Base-by-base conservation (phyloP, 2,888 invertebrate species). In the Epinotia brunnichana region DNA sequence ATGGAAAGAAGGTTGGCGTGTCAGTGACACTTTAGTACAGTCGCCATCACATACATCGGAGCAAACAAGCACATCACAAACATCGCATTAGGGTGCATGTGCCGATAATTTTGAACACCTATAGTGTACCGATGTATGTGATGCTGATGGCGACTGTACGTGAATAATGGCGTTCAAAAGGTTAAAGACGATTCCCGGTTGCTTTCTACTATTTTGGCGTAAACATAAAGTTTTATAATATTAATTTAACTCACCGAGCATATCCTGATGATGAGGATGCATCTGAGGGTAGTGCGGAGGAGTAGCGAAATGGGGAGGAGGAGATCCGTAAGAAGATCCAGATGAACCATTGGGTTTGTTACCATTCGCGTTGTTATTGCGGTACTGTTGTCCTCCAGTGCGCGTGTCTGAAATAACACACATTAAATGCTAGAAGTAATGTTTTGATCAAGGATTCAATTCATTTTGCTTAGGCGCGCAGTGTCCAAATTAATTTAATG, bases 241-340 rank as follows among this genome's bases (percentile, higher is more conserved):
- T 13, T 21, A 2, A 57, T 61, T 44, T 66, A 21, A 54, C 84
- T 84, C 81, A 92, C 92, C 90, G 69, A 92, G 86, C 91, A 93
- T 92, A 81, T 91, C 94, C 82, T 92, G 93, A 82, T 87, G 91
- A 81, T 92, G 94, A 78, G 91, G 93, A 78, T 94, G 94, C 86
- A 92, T 91, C 78, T 91, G 91, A 5, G 90, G 88, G 78, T 90
- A 92, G 77, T 92, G 92, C 29, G 91, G 88, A 53, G 91, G 90
- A 24, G 91, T 88, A 70, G 92, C 90, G 76, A 90, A 92, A 78
- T 92, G 94, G 15, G 93, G 92, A 63, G 93, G 94, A n/a, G 92
- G 93, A 9, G 93, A 93, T 62, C 93, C 92, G 73, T 90, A 92
- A 1, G 92, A 91, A 13, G 92, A 91, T 44, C 92, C 91, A 1